Conservation (phyloP, 2,113 vertebrate species). For the Notarius quadriscutis region DNA sequence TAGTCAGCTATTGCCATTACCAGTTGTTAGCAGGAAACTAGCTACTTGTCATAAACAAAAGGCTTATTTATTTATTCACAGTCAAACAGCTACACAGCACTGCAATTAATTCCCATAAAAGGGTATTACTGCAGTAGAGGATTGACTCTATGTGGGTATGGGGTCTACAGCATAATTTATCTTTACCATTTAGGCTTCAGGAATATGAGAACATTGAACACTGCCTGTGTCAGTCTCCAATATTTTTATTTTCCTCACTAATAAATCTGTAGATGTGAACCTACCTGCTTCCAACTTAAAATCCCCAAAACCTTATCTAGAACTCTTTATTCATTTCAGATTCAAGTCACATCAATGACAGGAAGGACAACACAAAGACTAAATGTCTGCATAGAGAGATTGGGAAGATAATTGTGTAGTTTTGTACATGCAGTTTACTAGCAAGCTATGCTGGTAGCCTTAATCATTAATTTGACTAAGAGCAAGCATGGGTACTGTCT, state of each 20-base stretch:
- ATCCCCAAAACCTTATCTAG: background rate
- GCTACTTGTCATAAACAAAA: background rate
- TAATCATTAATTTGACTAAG: conserved; percentile 28
- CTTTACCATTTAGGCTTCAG: background rate
- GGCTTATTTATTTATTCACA: background rate
- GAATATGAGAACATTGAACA: background rate
- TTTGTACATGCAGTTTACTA: conserved; percentile 5
- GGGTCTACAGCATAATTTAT: background rate
- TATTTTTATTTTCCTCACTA: background rate
- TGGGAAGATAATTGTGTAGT: background rate
- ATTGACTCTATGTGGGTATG: background rate
- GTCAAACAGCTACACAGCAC: background rate
- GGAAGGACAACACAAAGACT: conserved; percentile 14
- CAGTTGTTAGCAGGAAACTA: background rate
- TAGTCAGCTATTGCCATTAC: background rate
- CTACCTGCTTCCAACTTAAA: conserved; percentile 12
- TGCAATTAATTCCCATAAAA: background rate
- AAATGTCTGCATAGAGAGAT: conserved; percentile 2
- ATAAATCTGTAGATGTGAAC: background rate
- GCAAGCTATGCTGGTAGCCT: background rate
- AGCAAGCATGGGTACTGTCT: conserved; percentile 4
- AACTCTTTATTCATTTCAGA: conserved; percentile 21
- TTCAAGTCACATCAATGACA: background rate
- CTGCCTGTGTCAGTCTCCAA: background rate
- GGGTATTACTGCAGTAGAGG: background rate